These are phyloP conservation scores for Mimas tiliae DNA, from an alignment of 2,888 invertebrate species.

Conservation along the genomic window DNA sequence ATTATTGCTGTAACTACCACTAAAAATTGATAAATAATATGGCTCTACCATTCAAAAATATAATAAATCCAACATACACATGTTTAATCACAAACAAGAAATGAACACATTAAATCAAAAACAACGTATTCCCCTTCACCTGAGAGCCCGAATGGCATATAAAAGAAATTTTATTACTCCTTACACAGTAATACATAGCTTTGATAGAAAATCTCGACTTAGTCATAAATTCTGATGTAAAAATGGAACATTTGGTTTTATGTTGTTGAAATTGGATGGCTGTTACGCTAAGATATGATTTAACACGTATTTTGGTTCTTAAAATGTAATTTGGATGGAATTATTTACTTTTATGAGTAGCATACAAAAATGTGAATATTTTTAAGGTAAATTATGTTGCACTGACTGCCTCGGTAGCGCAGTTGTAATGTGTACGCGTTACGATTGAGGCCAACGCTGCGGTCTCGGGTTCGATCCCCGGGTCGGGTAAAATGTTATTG, in stretches of 20 bases:
- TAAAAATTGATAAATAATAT: too few relatives aligned
- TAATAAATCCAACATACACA: neutral
- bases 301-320: neutral
- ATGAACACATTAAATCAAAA: conserved; percentile 8
- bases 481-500: too few relatives aligned
- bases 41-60: too few relatives aligned
- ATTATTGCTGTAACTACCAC: too few relatives aligned
- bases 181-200: neutral
- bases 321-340: neutral
- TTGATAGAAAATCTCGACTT: conserved; percentile 4
- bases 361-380: neutral
- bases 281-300: neutral
- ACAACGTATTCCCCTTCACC: neutral
- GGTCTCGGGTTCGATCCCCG: too few relatives aligned
- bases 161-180: conserved; percentile 9
- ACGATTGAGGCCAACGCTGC: too few relatives aligned
- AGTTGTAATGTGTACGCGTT: too few relatives aligned
- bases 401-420: too few relatives aligned
- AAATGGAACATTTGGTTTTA: neutral
- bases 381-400: too few relatives aligned
- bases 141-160: conserved; percentile 2
- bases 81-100: neutral
- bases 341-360: neutral
- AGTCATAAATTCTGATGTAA: neutral
- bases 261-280: neutral